Conservation (phyloP, 2,113 vertebrate genomes). For the Ammospiza nelsoni region DNA sequence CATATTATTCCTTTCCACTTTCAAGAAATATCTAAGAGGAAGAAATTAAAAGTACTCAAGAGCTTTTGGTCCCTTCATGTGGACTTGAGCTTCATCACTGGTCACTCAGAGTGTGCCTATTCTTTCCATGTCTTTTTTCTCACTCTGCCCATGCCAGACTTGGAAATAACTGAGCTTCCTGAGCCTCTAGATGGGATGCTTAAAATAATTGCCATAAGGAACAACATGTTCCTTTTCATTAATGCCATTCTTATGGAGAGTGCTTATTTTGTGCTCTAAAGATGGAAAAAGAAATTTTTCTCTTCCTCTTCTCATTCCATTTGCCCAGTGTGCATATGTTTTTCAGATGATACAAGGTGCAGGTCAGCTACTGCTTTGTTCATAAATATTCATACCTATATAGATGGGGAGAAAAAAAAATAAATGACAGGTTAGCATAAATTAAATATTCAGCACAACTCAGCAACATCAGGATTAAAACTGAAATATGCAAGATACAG, state of each 20-base stretch:
- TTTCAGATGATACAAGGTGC: not conserved
- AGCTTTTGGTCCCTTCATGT: not conserved
- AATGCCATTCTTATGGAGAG: not conserved
- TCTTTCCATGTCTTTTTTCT: not conserved
- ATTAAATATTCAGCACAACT: constrained; percentile 31
- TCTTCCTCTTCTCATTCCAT: not conserved
- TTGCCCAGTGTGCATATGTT: not conserved
- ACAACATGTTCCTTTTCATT: not conserved
- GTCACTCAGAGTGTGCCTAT: not conserved
- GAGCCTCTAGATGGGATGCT: not conserved
- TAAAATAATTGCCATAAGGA: not conserved
- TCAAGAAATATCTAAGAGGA: not conserved
- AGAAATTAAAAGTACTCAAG: not conserved
- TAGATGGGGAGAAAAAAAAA: not conserved
- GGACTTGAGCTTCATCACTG: not conserved
- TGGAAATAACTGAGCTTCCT: not conserved
- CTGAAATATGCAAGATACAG: not conserved
- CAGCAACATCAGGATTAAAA: constrained; percentile 29
- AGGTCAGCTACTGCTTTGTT: not conserved
- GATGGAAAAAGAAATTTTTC: not conserved
- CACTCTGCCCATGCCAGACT: not conserved
- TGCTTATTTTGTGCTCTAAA: not conserved
- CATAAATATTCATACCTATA: constrained; percentile 10
- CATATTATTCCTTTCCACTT: not conserved
- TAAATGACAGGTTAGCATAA: constrained; percentile 8